Evolutionary conservation across 2,888 invertebrate species (phyloP), one percentile per base, ranked within the genome.

Genomic region (Rutpela maculata): DNA sequence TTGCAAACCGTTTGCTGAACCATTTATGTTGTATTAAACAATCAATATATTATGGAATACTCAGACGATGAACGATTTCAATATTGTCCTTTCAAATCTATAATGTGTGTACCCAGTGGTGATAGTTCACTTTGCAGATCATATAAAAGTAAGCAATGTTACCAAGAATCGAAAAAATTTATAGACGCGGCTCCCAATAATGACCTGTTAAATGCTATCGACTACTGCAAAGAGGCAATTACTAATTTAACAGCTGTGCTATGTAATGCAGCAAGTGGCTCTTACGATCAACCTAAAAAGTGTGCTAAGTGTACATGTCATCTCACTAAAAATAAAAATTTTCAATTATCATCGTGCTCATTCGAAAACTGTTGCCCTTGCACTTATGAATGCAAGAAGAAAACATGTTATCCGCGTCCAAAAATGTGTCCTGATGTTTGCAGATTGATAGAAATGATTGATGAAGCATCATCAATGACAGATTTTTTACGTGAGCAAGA

Each of bases 1-100:
- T 6, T 84, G 83, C 74, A 72, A 77, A 67, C 82, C 82, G 1
- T 78, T 83, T 22, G 70, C 82, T 0, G 80, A 83, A 31, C 74
- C 73, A 15, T 79, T 78, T 9, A 35, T 81, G 55, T 70, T 84
- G 15, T 84, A 78, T 55, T 73, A 43, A 17, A 50, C 17, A 43
- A 12, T 50, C 17, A 43, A 12, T 50, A 56, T 43, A 67, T 62
- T 68, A 73, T 65, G 62, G 38, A 50, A 6, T 22, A 67, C 22
- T 67, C 38, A 1, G 60, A 69, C 6, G 56, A 60, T 17, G 76
- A 6, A 67, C 50, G 26, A 17, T 10, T 15, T 38, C 19, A 43
- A 66, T 22, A 22, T 22, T n/a, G 11, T 22, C 19, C 55, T 7
- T 67, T 15, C 6, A n/a, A 10, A 10, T 62, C 60, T 18, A 18